Conservation (phyloP, 1,140 invertebrate species). For the Drosophila willistoni region DNA sequence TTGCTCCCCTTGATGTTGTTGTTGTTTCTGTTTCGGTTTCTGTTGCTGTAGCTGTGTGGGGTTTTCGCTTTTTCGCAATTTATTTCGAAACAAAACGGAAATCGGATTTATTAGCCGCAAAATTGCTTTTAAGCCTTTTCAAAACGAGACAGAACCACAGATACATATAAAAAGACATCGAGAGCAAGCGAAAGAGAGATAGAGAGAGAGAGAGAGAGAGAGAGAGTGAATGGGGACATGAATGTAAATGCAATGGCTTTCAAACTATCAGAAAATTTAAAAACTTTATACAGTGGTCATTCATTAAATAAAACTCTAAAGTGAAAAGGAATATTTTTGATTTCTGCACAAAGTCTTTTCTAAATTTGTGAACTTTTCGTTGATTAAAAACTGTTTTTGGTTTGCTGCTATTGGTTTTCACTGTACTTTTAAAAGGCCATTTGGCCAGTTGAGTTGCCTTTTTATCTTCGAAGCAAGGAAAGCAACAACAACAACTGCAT, state of each 20-base stretch:
- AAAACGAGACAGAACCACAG: conserved; percentile 37
- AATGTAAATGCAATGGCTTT: conserved; percentile 5
- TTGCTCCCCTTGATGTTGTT: neutral
- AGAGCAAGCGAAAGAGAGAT: neutral
- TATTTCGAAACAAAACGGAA: conserved; percentile 80
- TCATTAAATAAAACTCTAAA: neutral
- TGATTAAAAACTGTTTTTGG: neutral
- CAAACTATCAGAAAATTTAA: conserved; percentile 8
- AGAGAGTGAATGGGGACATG: neutral
- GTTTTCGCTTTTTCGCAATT: conserved; percentile 59
- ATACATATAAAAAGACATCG: neutral
- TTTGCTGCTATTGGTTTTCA: neutral
- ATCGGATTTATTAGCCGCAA: conserved; percentile 83
- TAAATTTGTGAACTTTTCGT: no score
- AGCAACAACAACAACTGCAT: conserved; percentile 17
- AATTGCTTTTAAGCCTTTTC: conserved; percentile 78
- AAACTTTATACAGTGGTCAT: neutral
- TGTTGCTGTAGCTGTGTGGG: conserved; percentile 1
- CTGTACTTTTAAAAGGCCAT: neutral
- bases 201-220: neutral
- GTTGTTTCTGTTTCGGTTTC: no score
- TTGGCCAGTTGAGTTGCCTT: conserved; percentile 33
- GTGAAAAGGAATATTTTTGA: no score
- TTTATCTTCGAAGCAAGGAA: conserved; percentile 41
- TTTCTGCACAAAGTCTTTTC: no score